Conservation (phyloP, 2,888 invertebrate genomes). For the Volucella inflata region DNA sequence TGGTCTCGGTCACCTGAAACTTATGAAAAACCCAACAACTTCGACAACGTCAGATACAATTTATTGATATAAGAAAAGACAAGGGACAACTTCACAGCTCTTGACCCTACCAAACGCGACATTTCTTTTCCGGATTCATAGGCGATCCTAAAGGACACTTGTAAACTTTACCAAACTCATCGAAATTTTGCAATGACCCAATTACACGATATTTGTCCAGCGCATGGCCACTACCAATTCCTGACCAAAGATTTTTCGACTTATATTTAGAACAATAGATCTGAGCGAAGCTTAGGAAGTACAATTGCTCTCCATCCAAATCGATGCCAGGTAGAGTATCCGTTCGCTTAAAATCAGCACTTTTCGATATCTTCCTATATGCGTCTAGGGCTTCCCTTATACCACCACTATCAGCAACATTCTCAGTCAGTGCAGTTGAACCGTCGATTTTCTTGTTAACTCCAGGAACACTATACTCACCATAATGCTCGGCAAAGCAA, state of each 20-base stretch:
- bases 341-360: constrained; percentile 52
- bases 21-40: no score
- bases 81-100: not conserved
- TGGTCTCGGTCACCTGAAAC: no score
- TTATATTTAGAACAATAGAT: constrained; percentile 81
- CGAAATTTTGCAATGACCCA: constrained; percentile 80
- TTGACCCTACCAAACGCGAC: constrained; percentile 79
- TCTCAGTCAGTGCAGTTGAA: constrained; percentile 80
- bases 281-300: constrained; percentile 81
- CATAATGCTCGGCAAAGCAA: constrained; percentile 80
- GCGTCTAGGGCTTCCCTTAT: constrained; percentile 78
- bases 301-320: constrained; percentile 80
- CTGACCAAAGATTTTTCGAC: constrained; percentile 80
- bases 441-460: constrained; percentile 78
- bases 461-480: constrained; percentile 79
- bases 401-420: constrained; percentile 82
- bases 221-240: constrained; percentile 79
- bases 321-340: constrained; percentile 81
- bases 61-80: constrained; percentile 14
- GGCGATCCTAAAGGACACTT: constrained; percentile 79
- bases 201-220: constrained; percentile 81
- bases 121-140: constrained; percentile 80
- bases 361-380: constrained; percentile 79
- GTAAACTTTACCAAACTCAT: constrained; percentile 79
- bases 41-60: constrained; percentile 14